Evolutionary conservation across 2,888 invertebrate genomes (phyloP).

Genomic region (Spatulosminthurus flaviceps): DNA sequence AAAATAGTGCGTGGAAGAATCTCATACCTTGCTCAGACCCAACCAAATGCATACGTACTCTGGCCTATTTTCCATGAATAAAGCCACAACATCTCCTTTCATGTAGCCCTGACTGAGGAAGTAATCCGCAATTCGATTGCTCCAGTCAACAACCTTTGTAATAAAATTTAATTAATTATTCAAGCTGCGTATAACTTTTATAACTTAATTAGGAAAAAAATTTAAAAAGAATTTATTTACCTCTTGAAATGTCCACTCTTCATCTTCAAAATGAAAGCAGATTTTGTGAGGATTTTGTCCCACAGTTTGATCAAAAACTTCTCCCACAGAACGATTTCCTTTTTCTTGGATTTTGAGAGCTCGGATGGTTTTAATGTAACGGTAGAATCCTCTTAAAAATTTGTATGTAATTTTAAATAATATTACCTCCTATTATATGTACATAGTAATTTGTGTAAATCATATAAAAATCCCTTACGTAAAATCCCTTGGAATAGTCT

Average conservation of each 20-base stretch:
- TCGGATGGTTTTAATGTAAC: constrained; percentile 26
- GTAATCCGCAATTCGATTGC: constrained; percentile 82
- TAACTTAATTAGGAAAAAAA: background rate
- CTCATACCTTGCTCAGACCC: constrained; percentile 74
- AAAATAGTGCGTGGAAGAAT: background rate
- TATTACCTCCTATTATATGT: background rate
- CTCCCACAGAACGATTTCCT: background rate
- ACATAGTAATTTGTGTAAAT: background rate
- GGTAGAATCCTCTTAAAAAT: constrained; percentile 18
- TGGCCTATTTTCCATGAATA: constrained; percentile 90
- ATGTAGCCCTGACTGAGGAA: constrained; percentile 82
- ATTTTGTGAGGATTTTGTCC: constrained; percentile 8
- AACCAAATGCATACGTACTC: constrained; percentile 94
- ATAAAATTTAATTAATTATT: too few relatives aligned
- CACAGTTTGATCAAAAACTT: constrained; percentile 35
- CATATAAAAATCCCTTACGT: constrained; percentile 21
- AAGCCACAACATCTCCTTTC: constrained; percentile 86
- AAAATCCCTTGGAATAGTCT: constrained; percentile 32
- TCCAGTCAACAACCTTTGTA: constrained; percentile 71
- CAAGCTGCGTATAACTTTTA: too few relatives aligned
- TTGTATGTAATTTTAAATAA: background rate
- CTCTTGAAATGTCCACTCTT: constrained; percentile 44
- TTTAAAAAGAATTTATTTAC: constrained; percentile 1
- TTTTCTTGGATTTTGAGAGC: constrained; percentile 23
- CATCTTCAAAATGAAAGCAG: constrained; percentile 32